Evolutionary conservation across 2,797 vertebrate species (phyloP), one percentile per base, ranked within the genome.

Genomic region (Melanotaenia trifasciata): DNA sequence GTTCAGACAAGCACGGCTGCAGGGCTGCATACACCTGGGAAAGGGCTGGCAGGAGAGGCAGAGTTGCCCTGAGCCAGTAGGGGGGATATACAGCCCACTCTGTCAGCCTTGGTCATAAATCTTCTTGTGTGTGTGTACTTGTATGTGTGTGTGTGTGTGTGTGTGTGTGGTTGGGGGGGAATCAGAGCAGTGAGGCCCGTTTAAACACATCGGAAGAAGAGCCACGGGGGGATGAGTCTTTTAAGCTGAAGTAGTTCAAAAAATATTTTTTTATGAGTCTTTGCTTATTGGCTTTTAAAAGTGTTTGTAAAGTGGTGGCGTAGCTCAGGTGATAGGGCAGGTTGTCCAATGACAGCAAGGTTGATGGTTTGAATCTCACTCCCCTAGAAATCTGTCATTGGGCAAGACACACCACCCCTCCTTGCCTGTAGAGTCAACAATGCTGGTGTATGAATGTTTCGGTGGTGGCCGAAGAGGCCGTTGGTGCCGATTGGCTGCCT

Each of bases 31-130:
- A 90, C 94, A 95, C 94, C 94, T 95, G 95, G 94, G 90, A 87
- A 70, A 90, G 74, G 80, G 79, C 58, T 87, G 87, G 84, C 74
- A 77, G 80, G 80, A 81, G 79, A 79, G 77, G 71, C n/a, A 67
- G 81, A 67, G 53, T 85, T 13, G 86, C 90, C 85, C 80, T 78
- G 78, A 89, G 92, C 89, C 72, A 24, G 64, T 64, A 65, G 71
- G 14, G 78, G 61, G 63, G 35, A 60, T 30, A 64, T 66, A 78
- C 78, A 78, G 71, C 80, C 84, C 79, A 77, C 64, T 83, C 86
- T 93, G 90, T 93, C 93, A 93, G 78, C 89, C 82, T 67, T 45
- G 61, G 85, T 91, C 91, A 90, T 95, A 94, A 94, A 95, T 95
- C 93, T 92, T 82, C 38, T 70, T 5, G 14, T 22, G 72, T 3